Evolutionary conservation across 2,113 vertebrate species (phyloP), one percentile per base, ranked within the genome.

Genomic region (Cynopterus brachyotis): DNA sequence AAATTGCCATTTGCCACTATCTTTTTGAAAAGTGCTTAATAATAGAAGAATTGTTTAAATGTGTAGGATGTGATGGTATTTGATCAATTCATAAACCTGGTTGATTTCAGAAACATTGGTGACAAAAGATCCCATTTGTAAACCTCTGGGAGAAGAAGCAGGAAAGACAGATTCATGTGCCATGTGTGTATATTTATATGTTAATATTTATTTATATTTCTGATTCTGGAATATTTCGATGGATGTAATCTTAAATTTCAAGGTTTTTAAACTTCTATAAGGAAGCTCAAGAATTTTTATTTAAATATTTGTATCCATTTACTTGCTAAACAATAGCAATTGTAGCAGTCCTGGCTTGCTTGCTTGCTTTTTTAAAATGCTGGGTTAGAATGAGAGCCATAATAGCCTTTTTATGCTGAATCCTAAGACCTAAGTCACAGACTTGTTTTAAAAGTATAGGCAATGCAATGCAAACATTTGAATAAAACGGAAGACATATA

Each of bases 221-320:
- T 6, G 37, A 32, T 90, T 89, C 45, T 93, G 37, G n/a, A 78
- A 69, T 93, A 66, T 84, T 91, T 93, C 94, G 59, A 55, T 84
- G 66, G 62, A 90, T 83, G 28, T 70, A 84, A 57, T 67, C 6
- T 64, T 62, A 83, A 85, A 89, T 75, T 92, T 92, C 6, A 19
- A 50, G 30, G 11, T 91, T 86, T 6, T 91, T 93, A 91, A 85
- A 81, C n/a, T 72, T 96, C 47, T 50, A 0, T 59, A 17, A 95
- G 24, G 69, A 86, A 82, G 3, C 26, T 47, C 62, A 79, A 86
- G 20, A 8, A 57, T 79, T 96, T 81, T 12, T 76, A 17, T 90
- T 89, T 94, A 95, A 95, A 69, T 94, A 84, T 93, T 87, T 76
- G 13, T 81, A 64, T 91, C 42, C 13, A n/a, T 96, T 92, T 82